Evolutionary conservation across 2,888 invertebrate species (phyloP), one percentile per base, ranked within the genome.

Genomic region (Neuroscelio doddi): DNA sequence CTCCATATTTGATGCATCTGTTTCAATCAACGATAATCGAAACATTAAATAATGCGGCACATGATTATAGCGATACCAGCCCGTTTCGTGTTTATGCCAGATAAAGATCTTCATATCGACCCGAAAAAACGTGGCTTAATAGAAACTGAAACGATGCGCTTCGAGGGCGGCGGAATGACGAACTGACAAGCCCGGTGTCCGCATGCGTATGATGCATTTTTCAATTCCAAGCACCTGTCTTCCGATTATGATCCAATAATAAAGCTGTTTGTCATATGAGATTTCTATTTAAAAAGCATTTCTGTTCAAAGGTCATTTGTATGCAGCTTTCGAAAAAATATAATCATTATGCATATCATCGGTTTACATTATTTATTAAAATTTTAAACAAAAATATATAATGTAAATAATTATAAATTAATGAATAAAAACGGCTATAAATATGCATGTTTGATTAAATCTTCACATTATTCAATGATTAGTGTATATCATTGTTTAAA

Each of bases 221-320:
- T 73, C 74, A 75, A 71, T 77, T 76, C 71, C 51, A 65, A 73
- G 68, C 76, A 77, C 73, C 76, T 77, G 76, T 76, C 75, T 61
- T 61, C 68, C 69, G 74, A 68, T 72, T 71, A 67, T 71, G 41
- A 41, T n/a, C 24, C 21, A 10, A 5, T 41, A 41, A 41, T 24
- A 41, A 26, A 41, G 41, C 15, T 12, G 38, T 17, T 8, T 21
- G 21, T n/a, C 21, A 4, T 16, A 9, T 17, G 38, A 38, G 38
- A 17, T 38, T 38, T 38, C 38, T 38, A 38, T 38, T 38, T 16
- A 16, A 16, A 38, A 34, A n/a, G n/a, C n/a, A n/a, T n/a, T n/a
- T n/a, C n/a, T n/a, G n/a, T n/a, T n/a, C n/a, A n/a, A n/a, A n/a
- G n/a, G n/a, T n/a, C n/a, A n/a, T n/a, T n/a, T n/a, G n/a, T n/a